Evolutionary conservation across 1,140 invertebrate species (phyloP).

Genomic region (Lanistes nyassanus): DNA sequence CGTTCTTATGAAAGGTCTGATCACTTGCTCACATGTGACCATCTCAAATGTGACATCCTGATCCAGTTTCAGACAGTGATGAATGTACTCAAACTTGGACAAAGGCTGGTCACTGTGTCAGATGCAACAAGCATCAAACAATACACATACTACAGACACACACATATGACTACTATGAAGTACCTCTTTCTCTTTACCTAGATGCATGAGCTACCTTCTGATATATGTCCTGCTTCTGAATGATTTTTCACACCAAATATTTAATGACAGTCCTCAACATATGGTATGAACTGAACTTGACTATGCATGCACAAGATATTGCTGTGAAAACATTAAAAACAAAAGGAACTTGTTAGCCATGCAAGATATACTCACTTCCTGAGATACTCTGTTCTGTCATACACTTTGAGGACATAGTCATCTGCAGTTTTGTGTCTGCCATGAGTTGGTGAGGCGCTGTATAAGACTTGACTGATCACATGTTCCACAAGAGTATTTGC

Average conservation of each 20-base stretch:
- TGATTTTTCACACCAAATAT: too few relatives aligned
- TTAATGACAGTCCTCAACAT: too few relatives aligned
- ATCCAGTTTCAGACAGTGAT: slow-evolving; percentile 93
- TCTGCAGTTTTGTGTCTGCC: slow-evolving; percentile 27
- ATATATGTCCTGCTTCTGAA: too few relatives aligned
- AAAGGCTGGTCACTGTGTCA: slow-evolving; percentile 72
- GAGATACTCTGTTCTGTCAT: slow-evolving; percentile 55
- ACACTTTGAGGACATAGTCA: slow-evolving; percentile 57
- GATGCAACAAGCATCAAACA: not conserved
- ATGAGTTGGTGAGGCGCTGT: slow-evolving; percentile 34
- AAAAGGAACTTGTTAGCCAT: too few relatives aligned
- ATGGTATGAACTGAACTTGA: too few relatives aligned
- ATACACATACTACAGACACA: too few relatives aligned
- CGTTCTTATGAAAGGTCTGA: slow-evolving; percentile 76
- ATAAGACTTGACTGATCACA: slow-evolving; percentile 57
- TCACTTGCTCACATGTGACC: slow-evolving; percentile 75
- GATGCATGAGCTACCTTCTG: too few relatives aligned
- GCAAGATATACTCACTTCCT: slow-evolving; percentile 47
- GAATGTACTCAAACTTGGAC: slow-evolving; percentile 91
- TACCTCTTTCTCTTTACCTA: too few relatives aligned
- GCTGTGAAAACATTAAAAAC: too few relatives aligned
- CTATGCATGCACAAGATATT: too few relatives aligned
- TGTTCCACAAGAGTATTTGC: slow-evolving; percentile 53
- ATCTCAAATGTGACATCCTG: slow-evolving; percentile 85
- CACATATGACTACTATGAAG: too few relatives aligned